Base-by-base conservation (phyloP, 2,113 vertebrate genomes). In the Monarcha castaneiventris region DNA sequence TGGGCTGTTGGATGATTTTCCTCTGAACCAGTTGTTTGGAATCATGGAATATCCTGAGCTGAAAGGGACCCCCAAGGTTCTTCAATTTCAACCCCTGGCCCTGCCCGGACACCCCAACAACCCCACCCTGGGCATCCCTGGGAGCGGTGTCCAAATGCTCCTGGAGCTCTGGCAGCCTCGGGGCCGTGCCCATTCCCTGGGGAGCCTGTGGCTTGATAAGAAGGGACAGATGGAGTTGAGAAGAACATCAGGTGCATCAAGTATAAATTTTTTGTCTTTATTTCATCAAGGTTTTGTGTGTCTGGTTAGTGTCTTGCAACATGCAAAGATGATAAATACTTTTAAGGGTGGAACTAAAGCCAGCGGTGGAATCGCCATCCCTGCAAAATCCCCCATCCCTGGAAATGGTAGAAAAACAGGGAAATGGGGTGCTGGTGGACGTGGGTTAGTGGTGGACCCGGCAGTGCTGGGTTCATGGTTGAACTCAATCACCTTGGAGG, bases 101-200 rank as follows among this genome's bases (percentile, higher is more conserved):
- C 49, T 48, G 18, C 12, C 3, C 59, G 48, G 59, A 29, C 29
- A 37, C n/a, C n/a, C 41, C 59, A 55, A 8, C 7, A 56, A 16
- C 3, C 19, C 69, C 41, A 55, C 6, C 23, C 59, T 64, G 41
- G 6, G 27, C 12, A 30, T 18, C 29, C 13, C 39, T 37, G 48
- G 35, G 7, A 63, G 39, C 0, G 0, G 1, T 46, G 14, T 29
- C 69, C 69, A 48, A 48, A 29, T 2, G 1, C 29, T 74, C 33
- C 41, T 41, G 51, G 59, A 74, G n/a, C 69, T 74, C 23, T 74
- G 69, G 29, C n/a, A 64, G n/a, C 69, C 59, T 64, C 5, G 51
- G 49, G 2, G 30, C n/a, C 5, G 18, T 39, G 18, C 3, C 29
- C 19, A n/a, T 75, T 75, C 43, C 51, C 23, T 39, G 23, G 18